Conservation (phyloP, 2,113 vertebrate genomes). For the Microtus richardsoni region DNA sequence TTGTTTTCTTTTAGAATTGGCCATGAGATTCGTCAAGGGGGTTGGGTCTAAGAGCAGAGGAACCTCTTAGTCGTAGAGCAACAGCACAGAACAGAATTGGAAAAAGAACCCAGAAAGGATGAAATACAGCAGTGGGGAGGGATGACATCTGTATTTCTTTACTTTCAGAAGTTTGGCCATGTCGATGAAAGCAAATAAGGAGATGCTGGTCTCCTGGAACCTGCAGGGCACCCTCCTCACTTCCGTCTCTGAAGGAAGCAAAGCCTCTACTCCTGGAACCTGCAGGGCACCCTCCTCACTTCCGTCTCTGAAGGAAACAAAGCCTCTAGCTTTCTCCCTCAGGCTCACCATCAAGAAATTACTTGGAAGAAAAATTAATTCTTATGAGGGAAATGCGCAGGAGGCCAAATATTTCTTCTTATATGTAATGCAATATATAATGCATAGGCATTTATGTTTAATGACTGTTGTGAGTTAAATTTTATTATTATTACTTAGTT, state of each 20-base stretch:
- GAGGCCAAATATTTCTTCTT: background rate
- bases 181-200: background rate
- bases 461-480: background rate
- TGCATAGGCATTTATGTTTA: background rate
- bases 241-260: background rate
- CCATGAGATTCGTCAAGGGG: background rate
- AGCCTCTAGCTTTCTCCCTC: background rate
- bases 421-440: background rate
- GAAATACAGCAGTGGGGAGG: slow-evolving; percentile 20
- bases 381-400: background rate
- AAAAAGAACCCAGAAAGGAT: background rate
- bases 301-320: too few relatives aligned
- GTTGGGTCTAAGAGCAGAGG: background rate
- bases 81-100: slow-evolving; percentile 28
- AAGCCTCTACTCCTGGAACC: too few relatives aligned
- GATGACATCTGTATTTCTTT: background rate
- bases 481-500: background rate
- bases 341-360: slow-evolving; percentile 32
- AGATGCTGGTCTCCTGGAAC: background rate
- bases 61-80: background rate
- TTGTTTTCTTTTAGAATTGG: slow-evolving; percentile 21
- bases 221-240: background rate
- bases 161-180: slow-evolving; percentile 9
- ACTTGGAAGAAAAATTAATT: background rate
- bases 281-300: too few relatives aligned